Evolutionary conservation across 2,113 vertebrate species (phyloP).

Genomic region (Mesembrinibis cayennensis): DNA sequence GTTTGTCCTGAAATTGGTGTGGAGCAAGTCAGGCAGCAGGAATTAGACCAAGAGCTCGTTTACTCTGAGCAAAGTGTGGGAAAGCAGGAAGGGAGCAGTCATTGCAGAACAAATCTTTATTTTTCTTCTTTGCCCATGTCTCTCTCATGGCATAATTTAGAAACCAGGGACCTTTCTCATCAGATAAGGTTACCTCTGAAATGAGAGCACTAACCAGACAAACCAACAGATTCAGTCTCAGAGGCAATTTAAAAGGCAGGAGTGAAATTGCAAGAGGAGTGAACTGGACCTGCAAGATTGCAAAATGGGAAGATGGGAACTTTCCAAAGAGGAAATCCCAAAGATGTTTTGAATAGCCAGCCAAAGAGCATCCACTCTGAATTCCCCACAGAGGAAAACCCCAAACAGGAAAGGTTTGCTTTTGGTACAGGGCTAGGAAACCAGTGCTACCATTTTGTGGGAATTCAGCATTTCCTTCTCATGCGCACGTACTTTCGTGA

Average conservation of each 20-base stretch:
- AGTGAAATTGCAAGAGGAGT: neutral
- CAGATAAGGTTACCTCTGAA: conserved; percentile 27
- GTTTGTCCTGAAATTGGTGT: conserved; percentile 46
- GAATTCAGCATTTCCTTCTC: conserved; percentile 8
- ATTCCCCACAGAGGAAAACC: conserved; percentile 12
- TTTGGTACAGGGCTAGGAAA: neutral
- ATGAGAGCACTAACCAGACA: neutral
- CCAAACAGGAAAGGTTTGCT: conserved; percentile 1
- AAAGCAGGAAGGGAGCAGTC: conserved; percentile 21
- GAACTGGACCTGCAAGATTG: neutral
- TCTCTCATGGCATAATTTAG: neutral
- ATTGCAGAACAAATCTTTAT: neutral
- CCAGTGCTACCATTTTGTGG: neutral
- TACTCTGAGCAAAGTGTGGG: conserved; percentile 18
- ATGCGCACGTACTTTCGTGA: neutral
- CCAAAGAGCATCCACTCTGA: neutral
- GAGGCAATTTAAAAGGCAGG: conserved; percentile 8
- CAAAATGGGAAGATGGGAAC: conserved; percentile 3
- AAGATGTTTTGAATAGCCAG: neutral
- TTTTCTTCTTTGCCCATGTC: neutral
- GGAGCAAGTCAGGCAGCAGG: conserved; percentile 31
- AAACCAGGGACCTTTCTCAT: conserved; percentile 19
- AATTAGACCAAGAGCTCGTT: conserved; percentile 31
- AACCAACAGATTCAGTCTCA: neutral
- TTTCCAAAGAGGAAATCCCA: conserved; percentile 47